These are phyloP conservation scores for Puffinus mauretanicus DNA, from an alignment of 2,113 vertebrate species.

Conservation along the genomic window DNA sequence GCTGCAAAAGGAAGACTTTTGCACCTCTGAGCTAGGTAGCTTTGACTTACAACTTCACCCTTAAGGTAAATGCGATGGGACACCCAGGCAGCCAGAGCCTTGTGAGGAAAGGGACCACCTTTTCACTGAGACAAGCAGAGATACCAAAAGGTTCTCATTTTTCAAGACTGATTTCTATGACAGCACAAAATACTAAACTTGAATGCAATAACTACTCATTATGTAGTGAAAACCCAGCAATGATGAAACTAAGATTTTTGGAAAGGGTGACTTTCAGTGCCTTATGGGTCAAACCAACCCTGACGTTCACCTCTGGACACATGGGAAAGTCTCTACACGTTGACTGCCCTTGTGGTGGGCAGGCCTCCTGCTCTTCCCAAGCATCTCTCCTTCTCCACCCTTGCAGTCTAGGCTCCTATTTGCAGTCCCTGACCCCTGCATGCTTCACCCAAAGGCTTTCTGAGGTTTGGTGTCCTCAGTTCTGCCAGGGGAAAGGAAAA, in stretches of 20 bases:
- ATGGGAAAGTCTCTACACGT: rapidly evolving
- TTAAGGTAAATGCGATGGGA: neutral
- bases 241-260: neutral
- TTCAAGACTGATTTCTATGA: neutral
- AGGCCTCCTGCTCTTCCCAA: neutral
- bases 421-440: neutral
- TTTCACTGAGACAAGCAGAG: neutral
- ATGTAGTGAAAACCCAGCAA: neutral
- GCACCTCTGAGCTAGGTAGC: neutral
- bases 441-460: neutral
- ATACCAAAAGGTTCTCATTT: neutral
- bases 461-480: neutral
- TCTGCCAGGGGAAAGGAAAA: neutral
- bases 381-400: neutral
- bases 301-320: neutral
- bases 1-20: neutral
- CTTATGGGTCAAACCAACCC: neutral
- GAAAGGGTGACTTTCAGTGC: neutral
- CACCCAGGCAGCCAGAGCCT: neutral
- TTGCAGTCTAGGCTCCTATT: neutral
- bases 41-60: neutral
- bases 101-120: neutral
- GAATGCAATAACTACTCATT: neutral
- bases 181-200: neutral
- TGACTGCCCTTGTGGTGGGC: neutral